Percentiles rank a stretch among this genome's conserved stretches.
These are phyloP conservation scores for Xanthia togata DNA, from an alignment of 2,888 invertebrate species.

Conservation along the genomic window DNA sequence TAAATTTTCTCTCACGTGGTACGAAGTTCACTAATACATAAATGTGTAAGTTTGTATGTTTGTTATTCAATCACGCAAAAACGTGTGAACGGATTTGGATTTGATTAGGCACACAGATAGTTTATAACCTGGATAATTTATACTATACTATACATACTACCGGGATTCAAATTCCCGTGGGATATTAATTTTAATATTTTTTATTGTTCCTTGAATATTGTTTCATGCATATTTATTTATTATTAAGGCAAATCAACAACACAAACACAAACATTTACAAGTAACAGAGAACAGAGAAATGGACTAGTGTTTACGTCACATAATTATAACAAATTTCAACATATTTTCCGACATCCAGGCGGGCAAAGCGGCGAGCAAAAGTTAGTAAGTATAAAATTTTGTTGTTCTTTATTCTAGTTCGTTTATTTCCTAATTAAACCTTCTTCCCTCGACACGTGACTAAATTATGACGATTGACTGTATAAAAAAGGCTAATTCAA, in stretches of 20 bases:
- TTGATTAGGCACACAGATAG: background rate
- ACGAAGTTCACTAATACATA: background rate
- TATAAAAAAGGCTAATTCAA: slow-evolving; percentile 5
- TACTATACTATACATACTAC: no score
- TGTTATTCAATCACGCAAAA: background rate
- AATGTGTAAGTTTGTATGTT: background rate
- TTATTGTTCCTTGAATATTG: no score
- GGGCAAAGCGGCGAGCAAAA: background rate
- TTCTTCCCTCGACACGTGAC: background rate
- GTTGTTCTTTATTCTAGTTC: background rate
- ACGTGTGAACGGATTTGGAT: background rate
- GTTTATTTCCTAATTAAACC: background rate
- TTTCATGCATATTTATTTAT: no score
- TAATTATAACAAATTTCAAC: no score
- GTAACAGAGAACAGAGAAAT: no score
- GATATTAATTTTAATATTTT: no score
- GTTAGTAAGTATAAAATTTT: background rate
- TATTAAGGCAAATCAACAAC: no score
- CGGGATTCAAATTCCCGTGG: background rate
- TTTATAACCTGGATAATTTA: background rate
- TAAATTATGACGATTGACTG: background rate
- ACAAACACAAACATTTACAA: no score
- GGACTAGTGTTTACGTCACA: no score
- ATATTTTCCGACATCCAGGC: background rate
- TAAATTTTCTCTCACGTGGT: no score